phyloP scores from a whole-genome alignment of 2,113 vertebrate genomes.

The Podarcis cretensis region DNA sequence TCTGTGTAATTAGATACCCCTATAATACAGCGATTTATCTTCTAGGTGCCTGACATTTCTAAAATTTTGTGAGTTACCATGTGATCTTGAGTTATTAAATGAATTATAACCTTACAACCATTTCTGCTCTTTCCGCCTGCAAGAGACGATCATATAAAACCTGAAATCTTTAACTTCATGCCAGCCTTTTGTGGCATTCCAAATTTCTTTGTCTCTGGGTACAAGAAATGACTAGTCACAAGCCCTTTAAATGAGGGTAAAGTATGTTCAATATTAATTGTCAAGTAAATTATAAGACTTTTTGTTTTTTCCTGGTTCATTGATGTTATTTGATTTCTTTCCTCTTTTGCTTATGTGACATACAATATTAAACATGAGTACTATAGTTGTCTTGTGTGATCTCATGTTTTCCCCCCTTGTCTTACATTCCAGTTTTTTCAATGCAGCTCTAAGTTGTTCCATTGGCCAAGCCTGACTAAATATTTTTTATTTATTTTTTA shows the following conservation, averaged over 20 bases:
- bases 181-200: slow-evolving; percentile 25
- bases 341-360: not conserved
- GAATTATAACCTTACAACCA: slow-evolving; percentile 47
- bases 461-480: slow-evolving; percentile 54
- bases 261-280: slow-evolving; percentile 46
- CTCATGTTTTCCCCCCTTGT: not conserved
- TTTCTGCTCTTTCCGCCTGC: not conserved
- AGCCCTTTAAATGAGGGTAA: slow-evolving; percentile 50
- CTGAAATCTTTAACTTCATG: slow-evolving; percentile 42
- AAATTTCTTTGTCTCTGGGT: slow-evolving; percentile 32
- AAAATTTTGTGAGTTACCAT: slow-evolving; percentile 40
- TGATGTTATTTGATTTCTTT: slow-evolving; percentile 37
- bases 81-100: slow-evolving; percentile 12
- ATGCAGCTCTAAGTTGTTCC: slow-evolving; percentile 31
- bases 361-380: slow-evolving; percentile 37
- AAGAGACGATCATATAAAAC: slow-evolving; percentile 31
- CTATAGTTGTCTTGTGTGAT: slow-evolving; percentile 9
- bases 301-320: slow-evolving; percentile 23
- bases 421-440: slow-evolving; percentile 63
- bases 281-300: slow-evolving; percentile 29
- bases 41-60: slow-evolving; percentile 46
- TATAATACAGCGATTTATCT: slow-evolving; percentile 38
- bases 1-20: slow-evolving; percentile 43
- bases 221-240: slow-evolving; percentile 45
- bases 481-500: slow-evolving; percentile 61